A percentile compares a stretch with the other conserved stretches of the same genome.
Evolutionary conservation across 2,888 invertebrate genomes (phyloP).

Genomic region (Nephrotoma appendiculata): DNA sequence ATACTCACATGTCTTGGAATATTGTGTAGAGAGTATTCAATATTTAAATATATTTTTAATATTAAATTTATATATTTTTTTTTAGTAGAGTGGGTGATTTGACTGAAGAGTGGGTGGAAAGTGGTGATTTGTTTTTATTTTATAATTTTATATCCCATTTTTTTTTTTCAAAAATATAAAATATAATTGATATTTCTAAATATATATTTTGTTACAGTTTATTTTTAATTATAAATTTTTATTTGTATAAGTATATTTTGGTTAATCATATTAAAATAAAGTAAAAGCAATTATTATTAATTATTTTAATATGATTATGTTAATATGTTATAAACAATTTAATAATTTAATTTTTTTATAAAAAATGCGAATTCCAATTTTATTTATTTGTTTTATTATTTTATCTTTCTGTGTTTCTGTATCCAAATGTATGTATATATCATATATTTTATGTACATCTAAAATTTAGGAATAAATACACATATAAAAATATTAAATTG

Average conservation of each 20-base stretch:
- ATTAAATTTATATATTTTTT: background rate
- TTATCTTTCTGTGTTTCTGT: background rate
- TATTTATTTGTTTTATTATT: background rate
- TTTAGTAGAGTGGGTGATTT: constrained; percentile 1
- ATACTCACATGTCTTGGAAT: background rate
- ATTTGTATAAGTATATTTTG: background rate
- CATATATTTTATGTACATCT: background rate
- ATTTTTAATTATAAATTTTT: background rate
- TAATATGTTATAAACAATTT: background rate
- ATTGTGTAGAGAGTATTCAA: background rate
- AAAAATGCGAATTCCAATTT: background rate
- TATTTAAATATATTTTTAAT: background rate
- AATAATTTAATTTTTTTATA: background rate
- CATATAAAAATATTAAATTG: background rate
- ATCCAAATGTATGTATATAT: background rate
- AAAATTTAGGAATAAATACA: background rate
- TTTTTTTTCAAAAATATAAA: background rate
- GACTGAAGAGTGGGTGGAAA: constrained; percentile 2
- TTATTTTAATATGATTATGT: background rate
- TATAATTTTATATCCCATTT: background rate
- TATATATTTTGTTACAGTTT: background rate
- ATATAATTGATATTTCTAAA: constrained; percentile 1
- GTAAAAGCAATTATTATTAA: background rate
- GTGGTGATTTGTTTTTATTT: constrained; percentile 5
- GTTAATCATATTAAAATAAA: background rate